Evolutionary conservation across 2,797 vertebrate genomes (phyloP).

Genomic region (Agapornis canus): DNA sequence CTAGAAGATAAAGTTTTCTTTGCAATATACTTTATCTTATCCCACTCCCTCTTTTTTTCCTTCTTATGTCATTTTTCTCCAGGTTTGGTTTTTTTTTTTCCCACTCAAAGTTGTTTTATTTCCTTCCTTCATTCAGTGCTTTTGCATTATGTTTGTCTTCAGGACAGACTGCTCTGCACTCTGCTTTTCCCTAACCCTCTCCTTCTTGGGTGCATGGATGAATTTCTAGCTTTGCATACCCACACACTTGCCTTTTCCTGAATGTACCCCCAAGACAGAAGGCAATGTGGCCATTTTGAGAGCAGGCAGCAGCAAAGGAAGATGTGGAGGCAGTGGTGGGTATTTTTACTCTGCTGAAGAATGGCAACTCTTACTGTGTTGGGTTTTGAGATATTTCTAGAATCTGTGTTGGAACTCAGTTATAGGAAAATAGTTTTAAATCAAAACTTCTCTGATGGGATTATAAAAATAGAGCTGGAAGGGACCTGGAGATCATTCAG

Average conservation of each 20-base stretch:
- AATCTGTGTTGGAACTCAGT: neutral
- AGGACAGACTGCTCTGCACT: neutral
- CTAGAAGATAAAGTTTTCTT: neutral
- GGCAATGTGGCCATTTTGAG: neutral
- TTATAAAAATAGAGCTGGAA: conserved; percentile 33
- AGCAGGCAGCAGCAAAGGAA: neutral
- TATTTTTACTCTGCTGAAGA: neutral
- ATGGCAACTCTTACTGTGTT: neutral
- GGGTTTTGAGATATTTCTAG: neutral
- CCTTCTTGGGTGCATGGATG: neutral
- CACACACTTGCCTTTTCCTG: neutral
- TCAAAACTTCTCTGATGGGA: neutral
- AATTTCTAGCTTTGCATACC: neutral
- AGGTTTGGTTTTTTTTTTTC: no score
- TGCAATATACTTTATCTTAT: neutral
- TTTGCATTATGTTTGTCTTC: neutral
- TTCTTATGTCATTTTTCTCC: neutral
- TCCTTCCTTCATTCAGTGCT: neutral
- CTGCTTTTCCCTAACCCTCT: neutral
- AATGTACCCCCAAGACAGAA: neutral
- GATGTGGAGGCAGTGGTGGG: neutral
- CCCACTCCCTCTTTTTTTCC: neutral
- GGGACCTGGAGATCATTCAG: neutral
- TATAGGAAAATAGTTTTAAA: conserved; percentile 30
- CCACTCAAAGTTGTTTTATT: neutral